Conservation (phyloP, 1,140 invertebrate species). For the Brachionus rotundiformis region DNA sequence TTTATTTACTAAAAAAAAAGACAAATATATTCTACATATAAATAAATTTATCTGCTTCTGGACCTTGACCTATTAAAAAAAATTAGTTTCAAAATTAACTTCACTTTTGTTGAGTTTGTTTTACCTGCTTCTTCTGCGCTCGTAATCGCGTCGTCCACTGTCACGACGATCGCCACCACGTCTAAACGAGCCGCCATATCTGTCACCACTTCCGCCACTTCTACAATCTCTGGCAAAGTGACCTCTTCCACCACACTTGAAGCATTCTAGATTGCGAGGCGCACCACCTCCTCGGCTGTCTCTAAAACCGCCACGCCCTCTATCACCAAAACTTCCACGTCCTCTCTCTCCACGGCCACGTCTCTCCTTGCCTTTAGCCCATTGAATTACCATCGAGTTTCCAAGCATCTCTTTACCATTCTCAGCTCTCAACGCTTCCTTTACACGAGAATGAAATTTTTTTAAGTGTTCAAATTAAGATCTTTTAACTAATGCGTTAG, state of each 20-base stretch:
- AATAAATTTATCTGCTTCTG: constrained; percentile 11
- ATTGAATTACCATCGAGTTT: constrained; percentile 65
- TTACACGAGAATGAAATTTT: constrained; percentile 52
- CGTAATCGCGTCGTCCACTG: constrained; percentile 23
- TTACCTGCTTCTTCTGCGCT: constrained; percentile 27
- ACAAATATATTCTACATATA: background rate
- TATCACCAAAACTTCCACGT: constrained; percentile 2
- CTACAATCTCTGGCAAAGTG: constrained; percentile 39
- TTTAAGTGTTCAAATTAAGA: constrained; percentile 43
- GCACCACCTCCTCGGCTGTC: constrained; percentile 27
- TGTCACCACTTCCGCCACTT: background rate
- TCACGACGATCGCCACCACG: constrained; percentile 21
- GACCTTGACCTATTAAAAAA: constrained; percentile 27
- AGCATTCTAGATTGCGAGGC: constrained; percentile 66
- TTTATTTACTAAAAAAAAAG: constrained; percentile 33
- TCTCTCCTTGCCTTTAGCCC: constrained; percentile 61
- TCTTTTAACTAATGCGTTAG: background rate
- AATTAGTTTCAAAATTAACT: background rate
- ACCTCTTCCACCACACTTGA: constrained; percentile 74
- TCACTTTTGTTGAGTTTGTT: background rate
- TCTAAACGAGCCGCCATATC: constrained; percentile 1
- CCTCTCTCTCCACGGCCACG: background rate
- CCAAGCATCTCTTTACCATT: constrained; percentile 65
- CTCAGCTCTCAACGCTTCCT: constrained; percentile 66
- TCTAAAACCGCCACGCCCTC: constrained; percentile 11